Conservation (phyloP, 2,797 vertebrate species). For the Chaunax sp. region DNA sequence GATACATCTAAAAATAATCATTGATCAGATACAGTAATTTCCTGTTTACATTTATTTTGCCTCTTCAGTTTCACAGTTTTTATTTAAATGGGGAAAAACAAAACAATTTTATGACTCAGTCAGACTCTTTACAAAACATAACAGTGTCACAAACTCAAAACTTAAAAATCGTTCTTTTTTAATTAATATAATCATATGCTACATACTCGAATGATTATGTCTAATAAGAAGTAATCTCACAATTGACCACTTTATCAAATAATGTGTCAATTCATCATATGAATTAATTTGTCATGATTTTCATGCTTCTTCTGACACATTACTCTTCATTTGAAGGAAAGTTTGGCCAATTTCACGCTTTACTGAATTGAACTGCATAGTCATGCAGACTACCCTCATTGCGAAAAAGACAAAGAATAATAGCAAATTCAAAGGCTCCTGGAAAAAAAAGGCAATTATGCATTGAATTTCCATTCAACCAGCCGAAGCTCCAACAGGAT, state of each 20-base stretch:
- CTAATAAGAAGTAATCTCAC: neutral
- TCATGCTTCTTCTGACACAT: conserved; percentile 22
- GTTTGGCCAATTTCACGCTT: conserved; percentile 45
- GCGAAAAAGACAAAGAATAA: neutral
- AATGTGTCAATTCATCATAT: conserved; percentile 1
- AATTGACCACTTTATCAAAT: neutral
- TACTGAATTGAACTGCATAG: conserved; percentile 6
- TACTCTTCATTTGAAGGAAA: conserved; percentile 27
- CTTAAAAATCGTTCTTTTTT: neutral
- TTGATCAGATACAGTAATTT: neutral
- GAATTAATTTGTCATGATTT: conserved; percentile 23
- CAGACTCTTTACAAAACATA: neutral
- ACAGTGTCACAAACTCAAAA: neutral
- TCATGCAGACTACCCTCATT: neutral
- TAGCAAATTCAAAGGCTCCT: neutral
- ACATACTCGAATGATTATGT: neutral
- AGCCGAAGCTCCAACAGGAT: neutral
- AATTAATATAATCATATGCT: neutral
- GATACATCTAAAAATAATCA: neutral
- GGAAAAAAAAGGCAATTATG: neutral
- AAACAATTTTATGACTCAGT: neutral
- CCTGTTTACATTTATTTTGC: neutral
- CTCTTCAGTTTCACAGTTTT: neutral
- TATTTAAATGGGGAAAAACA: neutral
- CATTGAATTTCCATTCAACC: conserved; percentile 2